Evolutionary conservation across 2,888 invertebrate species (phyloP).

Genomic region (Poecilus cupreus): DNA sequence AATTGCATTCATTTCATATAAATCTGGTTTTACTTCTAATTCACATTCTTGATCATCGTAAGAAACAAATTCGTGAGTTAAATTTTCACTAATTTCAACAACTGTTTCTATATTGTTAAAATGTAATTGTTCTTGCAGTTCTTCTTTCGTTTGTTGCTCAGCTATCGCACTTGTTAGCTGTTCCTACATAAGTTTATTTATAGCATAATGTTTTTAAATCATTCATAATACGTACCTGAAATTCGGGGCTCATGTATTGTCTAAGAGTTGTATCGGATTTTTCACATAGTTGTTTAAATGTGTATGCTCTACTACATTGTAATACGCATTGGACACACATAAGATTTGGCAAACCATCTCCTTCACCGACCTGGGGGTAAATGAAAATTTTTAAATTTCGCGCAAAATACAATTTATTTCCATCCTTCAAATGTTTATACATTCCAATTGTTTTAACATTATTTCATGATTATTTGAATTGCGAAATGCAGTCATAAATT

Average conservation of each 20-base stretch:
- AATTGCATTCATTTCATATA: slow-evolving; percentile 62
- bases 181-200: slow-evolving; percentile 63
- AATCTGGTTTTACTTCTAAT: slow-evolving; percentile 60
- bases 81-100: slow-evolving; percentile 66
- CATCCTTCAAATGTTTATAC: background rate
- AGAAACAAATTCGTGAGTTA: slow-evolving; percentile 67
- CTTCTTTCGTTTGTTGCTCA: slow-evolving; percentile 66
- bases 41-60: slow-evolving; percentile 63
- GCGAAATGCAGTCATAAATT: background rate
- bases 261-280: slow-evolving; percentile 72
- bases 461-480: background rate
- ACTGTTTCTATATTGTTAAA: slow-evolving; percentile 68
- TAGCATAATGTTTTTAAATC: background rate
- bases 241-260: slow-evolving; percentile 70
- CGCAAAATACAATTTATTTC: background rate
- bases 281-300: slow-evolving; percentile 74
- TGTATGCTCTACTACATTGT: slow-evolving; percentile 74
- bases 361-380: slow-evolving; percentile 69
- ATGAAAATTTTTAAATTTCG: slow-evolving; percentile 59
- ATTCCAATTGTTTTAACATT: background rate
- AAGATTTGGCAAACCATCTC: slow-evolving; percentile 73
- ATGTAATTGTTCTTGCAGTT: slow-evolving; percentile 69
- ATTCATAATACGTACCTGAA: slow-evolving; percentile 68
- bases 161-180: slow-evolving; percentile 67
- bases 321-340: slow-evolving; percentile 75